Evolutionary conservation across 1,140 invertebrate genomes (phyloP).

Genomic region (Atta cephalotes): DNA sequence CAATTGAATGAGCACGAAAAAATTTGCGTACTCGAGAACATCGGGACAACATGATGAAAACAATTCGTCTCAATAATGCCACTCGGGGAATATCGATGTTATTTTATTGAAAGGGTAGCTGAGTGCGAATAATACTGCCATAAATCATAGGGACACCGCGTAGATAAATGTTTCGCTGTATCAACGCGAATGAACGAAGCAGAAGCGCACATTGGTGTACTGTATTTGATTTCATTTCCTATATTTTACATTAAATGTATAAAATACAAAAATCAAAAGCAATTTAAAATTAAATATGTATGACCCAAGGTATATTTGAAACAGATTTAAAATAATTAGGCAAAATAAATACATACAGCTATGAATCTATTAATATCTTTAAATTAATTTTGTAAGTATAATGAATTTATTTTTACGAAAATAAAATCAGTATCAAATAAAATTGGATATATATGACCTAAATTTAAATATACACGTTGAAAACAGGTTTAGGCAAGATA

Average conservation of each 20-base stretch:
- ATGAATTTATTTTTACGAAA: no score
- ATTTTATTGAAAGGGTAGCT: constrained; percentile 62
- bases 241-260: no score
- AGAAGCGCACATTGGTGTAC: constrained; percentile 12
- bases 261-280: constrained; percentile 5
- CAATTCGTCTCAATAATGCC: constrained; percentile 65
- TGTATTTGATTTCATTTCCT: constrained; percentile 46
- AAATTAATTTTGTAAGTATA: no score
- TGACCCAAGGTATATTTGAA: no score
- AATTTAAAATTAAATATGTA: background rate
- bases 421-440: constrained; percentile 7
- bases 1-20: constrained; percentile 28
- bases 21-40: constrained; percentile 46
- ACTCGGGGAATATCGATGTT: constrained; percentile 56
- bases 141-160: constrained; percentile 56
- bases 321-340: no score
- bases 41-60: constrained; percentile 49
- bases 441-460: background rate
- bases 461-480: background rate
- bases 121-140: constrained; percentile 56
- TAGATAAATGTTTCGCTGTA: constrained; percentile 47
- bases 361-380: no score
- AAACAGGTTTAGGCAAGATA: background rate
- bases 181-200: constrained; percentile 8
- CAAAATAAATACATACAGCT: no score